A percentile compares a stretch with the other conserved stretches of the same genome.
Evolutionary conservation across 2,113 vertebrate genomes (phyloP).

Genomic region (Takifugu bimaculatus): DNA sequence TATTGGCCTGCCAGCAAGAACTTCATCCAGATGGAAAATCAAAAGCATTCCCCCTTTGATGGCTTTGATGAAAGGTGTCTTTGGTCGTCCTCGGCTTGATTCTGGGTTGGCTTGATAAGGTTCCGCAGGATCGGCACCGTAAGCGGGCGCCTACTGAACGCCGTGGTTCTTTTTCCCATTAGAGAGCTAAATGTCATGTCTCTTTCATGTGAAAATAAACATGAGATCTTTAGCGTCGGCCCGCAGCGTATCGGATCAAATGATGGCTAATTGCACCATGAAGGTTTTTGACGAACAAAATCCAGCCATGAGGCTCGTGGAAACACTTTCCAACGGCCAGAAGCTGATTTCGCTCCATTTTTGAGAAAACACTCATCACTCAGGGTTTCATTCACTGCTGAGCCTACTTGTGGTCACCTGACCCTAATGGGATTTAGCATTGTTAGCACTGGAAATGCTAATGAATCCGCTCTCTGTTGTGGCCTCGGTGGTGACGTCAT

Average conservation of each 20-base stretch:
- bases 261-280: no score
- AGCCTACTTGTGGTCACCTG: no score
- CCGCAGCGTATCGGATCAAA: no score
- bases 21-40: constrained; percentile 17
- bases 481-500: neutral
- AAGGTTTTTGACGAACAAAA: no score
- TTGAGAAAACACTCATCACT: no score
- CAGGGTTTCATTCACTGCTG: no score
- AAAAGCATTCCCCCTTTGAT: constrained; percentile 24
- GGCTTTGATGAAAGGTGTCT: constrained; percentile 27
- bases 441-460: no score
- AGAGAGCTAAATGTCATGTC: constrained; percentile 7
- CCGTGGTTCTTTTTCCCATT: constrained; percentile 1
- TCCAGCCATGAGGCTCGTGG: no score
- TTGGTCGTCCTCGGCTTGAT: constrained; percentile 24
- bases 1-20: constrained; percentile 15
- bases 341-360: no score
- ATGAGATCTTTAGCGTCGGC: neutral
- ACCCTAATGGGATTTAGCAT: no score
- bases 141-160: neutral
- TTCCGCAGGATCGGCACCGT: neutral
- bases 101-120: neutral
- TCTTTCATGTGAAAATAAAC: constrained; percentile 8
- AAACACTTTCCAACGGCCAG: no score
- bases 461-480: no score